phyloP scores from a whole-genome alignment of 2,797 vertebrate species.

The Enteromius fasciolatus region DNA sequence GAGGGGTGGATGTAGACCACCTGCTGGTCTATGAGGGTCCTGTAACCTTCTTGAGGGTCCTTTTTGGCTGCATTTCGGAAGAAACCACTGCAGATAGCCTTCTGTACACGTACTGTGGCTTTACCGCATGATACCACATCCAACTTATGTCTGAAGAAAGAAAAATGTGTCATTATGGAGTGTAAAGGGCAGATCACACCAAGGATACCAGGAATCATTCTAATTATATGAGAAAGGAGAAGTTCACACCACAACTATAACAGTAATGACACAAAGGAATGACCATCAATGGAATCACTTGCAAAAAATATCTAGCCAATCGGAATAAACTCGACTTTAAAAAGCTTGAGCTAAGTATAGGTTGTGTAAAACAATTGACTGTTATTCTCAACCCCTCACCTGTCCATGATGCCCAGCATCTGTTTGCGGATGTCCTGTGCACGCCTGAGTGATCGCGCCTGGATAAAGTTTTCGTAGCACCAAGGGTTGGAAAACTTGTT shows the following conservation, averaged over 20 bases:
- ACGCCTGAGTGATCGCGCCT: slow-evolving; percentile 92
- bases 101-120: slow-evolving; percentile 95
- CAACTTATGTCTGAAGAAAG: slow-evolving; percentile 86
- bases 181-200: neutral
- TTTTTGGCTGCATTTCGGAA: slow-evolving; percentile 98
- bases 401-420: slow-evolving; percentile 99
- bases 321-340: neutral
- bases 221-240: neutral
- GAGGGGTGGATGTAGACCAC: slow-evolving; percentile 99
- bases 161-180: neutral
- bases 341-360: neutral
- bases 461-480: slow-evolving; percentile 99
- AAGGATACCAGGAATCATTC: neutral
- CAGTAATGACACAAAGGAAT: neutral
- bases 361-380: neutral
- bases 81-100: slow-evolving; percentile 98
- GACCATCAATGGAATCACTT: neutral
- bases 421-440: slow-evolving; percentile 98
- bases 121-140: slow-evolving; percentile 98
- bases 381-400: slow-evolving; percentile 70
- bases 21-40: slow-evolving; percentile 96
- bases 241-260: neutral
- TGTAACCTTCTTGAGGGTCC: slow-evolving; percentile 96
- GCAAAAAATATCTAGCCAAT: neutral
- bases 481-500: slow-evolving; percentile 99